A percentile compares a stretch with the other conserved stretches of the same genome.
These are phyloP conservation scores for Agapornis roseicollis DNA, from an alignment of 2,113 vertebrate species.

Conservation along the genomic window DNA sequence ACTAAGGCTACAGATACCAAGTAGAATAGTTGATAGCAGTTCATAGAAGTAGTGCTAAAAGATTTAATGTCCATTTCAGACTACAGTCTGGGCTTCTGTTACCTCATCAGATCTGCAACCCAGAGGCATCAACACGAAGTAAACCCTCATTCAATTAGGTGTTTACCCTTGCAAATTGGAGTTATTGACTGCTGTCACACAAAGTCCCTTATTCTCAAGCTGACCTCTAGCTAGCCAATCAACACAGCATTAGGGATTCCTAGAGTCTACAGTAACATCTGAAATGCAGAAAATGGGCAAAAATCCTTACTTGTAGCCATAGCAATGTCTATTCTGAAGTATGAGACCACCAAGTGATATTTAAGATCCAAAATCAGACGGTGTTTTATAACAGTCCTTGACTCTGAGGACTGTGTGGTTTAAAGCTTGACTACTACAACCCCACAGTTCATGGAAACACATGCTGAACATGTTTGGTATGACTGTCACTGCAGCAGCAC, in stretches of 20 bases:
- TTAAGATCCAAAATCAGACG: background rate
- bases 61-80: background rate
- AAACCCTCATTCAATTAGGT: background rate
- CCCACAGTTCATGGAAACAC: background rate
- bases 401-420: background rate
- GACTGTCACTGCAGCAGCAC: background rate
- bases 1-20: background rate
- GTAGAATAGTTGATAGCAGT: too few relatives aligned
- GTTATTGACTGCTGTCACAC: background rate
- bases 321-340: background rate
- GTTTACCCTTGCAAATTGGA: background rate
- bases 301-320: background rate
- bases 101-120: background rate
- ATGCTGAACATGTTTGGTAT: background rate
- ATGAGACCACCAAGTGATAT: background rate
- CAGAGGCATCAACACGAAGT: background rate
- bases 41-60: background rate
- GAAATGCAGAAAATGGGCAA: background rate
- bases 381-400: background rate
- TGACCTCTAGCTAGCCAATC: background rate
- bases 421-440: background rate
- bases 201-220: background rate
- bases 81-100: background rate
- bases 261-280: background rate
- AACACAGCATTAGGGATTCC: background rate